These are phyloP conservation scores for Ditylenchus weischeri DNA, from an alignment of 2,888 invertebrate species.

Conservation along the genomic window DNA sequence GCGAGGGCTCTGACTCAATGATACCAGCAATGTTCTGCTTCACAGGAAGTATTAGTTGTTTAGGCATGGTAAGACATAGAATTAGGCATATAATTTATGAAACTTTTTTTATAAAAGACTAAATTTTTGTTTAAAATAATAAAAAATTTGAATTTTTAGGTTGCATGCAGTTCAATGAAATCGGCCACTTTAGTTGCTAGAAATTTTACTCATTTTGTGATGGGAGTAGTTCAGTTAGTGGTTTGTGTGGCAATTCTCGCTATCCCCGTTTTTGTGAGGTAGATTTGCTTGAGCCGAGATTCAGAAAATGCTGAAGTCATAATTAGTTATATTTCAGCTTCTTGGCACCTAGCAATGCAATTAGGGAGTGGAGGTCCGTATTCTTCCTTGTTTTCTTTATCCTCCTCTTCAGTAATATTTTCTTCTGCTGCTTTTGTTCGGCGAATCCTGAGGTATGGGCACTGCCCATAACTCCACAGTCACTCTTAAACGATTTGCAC, in stretches of 20 bases:
- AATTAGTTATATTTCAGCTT: background rate
- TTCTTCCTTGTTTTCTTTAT: slow-evolving; percentile 30
- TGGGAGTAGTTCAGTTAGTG: slow-evolving; percentile 45
- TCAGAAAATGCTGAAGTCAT: too few relatives aligned
- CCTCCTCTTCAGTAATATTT: slow-evolving; percentile 32
- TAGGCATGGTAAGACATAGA: slow-evolving; percentile 32
- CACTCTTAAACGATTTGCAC: too few relatives aligned
- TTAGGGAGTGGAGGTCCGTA: slow-evolving; percentile 38
- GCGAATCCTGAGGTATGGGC: slow-evolving; percentile 36
- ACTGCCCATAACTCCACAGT: too few relatives aligned
- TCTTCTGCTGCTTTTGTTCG: slow-evolving; percentile 40
- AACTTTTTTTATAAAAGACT: too few relatives aligned
- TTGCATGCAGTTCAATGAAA: slow-evolving; percentile 41
- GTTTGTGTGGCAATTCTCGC: slow-evolving; percentile 38
- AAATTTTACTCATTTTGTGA: slow-evolving; percentile 41
- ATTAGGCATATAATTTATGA: too few relatives aligned
- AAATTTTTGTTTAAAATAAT: too few relatives aligned
- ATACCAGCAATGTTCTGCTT: slow-evolving; percentile 34
- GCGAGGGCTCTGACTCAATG: background rate
- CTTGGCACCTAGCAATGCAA: slow-evolving; percentile 39
- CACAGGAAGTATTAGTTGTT: slow-evolving; percentile 33
- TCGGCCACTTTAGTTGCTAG: slow-evolving; percentile 39
- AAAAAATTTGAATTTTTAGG: too few relatives aligned
- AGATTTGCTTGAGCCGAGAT: too few relatives aligned
- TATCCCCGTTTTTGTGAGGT: slow-evolving; percentile 37